Evolutionary conservation across 2,113 vertebrate genomes (phyloP), one percentile per base, ranked within the genome.

Genomic region (Ibidorhyncha struthersii): DNA sequence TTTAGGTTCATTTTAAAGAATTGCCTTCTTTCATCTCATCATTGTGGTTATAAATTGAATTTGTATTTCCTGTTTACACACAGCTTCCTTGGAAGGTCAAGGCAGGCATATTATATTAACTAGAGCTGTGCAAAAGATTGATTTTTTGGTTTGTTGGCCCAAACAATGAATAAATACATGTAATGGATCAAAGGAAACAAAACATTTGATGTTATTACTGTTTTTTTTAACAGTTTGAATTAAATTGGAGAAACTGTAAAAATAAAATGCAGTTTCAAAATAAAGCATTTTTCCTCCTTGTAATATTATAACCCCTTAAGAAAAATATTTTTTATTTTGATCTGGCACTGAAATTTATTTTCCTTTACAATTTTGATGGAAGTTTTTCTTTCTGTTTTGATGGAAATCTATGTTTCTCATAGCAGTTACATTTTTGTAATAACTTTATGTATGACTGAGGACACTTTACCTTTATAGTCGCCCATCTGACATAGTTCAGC

Each of bases 1-100:
- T 92, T 92, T 74, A 49, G 49, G 26, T 91, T 92, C 62, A 65
- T 94, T 96, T 96, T 82, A 87, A 96, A 97, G 69, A 92, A 94
- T 69, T 79, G 45, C 36, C 49, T 95, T 91, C 72, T 94, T 92
- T 94, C 63, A 78, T 83, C 55, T 74, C 62, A 84, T 90, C 47
- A 71, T 32, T 92, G 63, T 69, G 38, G 32, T 90, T 92, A 76
- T 84, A 93, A 93, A 97, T 95, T 95, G 76, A 83, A 92, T 93
- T 94, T 95, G 50, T 84, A 65, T 84, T 95, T 97, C 61, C 40
- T 89, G 34, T 93, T 95, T 94, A 84, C 79, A 53, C 52, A 79
- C 26, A 79, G 59, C 58, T 94, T 94, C 47, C 25, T 84, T 56
- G 20, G 65, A 92, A 89, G 58, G 70, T 67, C 73, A 79, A 49